phyloP scores from a whole-genome alignment of 2,113 vertebrate species.

The Brachypodius melanocephalos region DNA sequence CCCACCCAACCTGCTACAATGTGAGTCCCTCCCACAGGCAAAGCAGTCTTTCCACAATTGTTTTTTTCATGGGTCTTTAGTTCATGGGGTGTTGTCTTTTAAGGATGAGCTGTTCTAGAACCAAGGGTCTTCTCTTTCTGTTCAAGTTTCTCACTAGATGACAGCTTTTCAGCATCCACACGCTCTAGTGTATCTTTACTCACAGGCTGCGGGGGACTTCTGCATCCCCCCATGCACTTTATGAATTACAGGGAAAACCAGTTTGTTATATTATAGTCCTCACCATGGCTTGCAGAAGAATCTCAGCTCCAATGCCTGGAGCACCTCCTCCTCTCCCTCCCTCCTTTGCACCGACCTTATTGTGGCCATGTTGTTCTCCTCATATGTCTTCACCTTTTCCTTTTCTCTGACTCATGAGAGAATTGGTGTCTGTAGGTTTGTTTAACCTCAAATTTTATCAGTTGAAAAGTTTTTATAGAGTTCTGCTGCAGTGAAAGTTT shows the following conservation, averaged over 20 bases:
- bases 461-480: neutral
- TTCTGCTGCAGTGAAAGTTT: neutral
- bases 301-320: neutral
- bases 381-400: too few relatives aligned
- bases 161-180: neutral
- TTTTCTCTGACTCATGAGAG: neutral
- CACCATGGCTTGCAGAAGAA: neutral
- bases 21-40: neutral
- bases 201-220: fast-evolving
- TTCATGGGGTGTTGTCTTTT: too few relatives aligned
- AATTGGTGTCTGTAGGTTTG: neutral
- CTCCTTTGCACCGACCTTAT: neutral
- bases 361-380: neutral
- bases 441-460: neutral
- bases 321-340: neutral
- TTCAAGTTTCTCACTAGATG: neutral
- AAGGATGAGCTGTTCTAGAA: neutral
- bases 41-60: neutral
- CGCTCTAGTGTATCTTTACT: neutral
- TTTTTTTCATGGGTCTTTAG: too few relatives aligned
- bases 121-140: neutral
- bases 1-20: fast-evolving
- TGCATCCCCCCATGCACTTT: neutral
- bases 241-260: neutral
- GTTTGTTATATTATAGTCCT: neutral